Percentiles rank a stretch among this genome's conserved stretches.
These are phyloP conservation scores for Thereva nobilitata DNA, from an alignment of 2,888 invertebrate genomes.

Conservation along the genomic window DNA sequence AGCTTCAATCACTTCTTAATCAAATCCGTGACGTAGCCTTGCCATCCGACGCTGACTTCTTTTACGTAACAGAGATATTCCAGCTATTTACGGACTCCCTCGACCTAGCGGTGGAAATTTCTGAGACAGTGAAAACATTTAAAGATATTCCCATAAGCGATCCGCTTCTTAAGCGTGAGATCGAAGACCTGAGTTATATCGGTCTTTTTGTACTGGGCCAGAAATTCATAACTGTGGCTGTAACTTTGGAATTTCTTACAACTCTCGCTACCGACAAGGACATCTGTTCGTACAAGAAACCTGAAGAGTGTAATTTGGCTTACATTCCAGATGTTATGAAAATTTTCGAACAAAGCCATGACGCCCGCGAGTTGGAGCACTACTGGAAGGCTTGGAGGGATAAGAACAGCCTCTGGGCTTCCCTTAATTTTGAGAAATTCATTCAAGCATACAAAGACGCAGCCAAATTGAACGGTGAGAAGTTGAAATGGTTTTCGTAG, in stretches of 20 bases:
- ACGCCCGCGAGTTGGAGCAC: constrained; percentile 51
- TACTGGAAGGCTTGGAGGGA: constrained; percentile 55
- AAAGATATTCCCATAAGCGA: too few species aligned
- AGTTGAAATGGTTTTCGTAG: constrained; percentile 27
- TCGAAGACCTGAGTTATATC: too few species aligned
- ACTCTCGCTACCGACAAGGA: neutral
- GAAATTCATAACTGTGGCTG: too few species aligned
- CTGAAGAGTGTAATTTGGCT: constrained; percentile 49
- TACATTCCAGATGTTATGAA: constrained; percentile 53
- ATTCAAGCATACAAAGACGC: constrained; percentile 52
- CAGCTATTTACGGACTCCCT: too few species aligned
- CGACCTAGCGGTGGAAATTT: too few species aligned
- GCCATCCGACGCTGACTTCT: too few species aligned
- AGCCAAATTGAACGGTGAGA: constrained; percentile 47
- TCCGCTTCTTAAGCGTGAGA: too few species aligned
- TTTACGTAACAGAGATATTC: too few species aligned
- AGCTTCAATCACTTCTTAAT: too few species aligned
- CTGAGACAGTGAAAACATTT: too few species aligned
- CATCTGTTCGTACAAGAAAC: constrained; percentile 43
- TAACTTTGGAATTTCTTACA: neutral
- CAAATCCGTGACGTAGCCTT: too few species aligned
- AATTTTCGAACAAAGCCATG: constrained; percentile 50
- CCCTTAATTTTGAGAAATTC: constrained; percentile 51
- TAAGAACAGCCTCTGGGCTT: constrained; percentile 51
- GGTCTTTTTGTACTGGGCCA: too few species aligned